Evolutionary conservation across 2,888 invertebrate species (phyloP).

Genomic region (Dynastes grantii): DNA sequence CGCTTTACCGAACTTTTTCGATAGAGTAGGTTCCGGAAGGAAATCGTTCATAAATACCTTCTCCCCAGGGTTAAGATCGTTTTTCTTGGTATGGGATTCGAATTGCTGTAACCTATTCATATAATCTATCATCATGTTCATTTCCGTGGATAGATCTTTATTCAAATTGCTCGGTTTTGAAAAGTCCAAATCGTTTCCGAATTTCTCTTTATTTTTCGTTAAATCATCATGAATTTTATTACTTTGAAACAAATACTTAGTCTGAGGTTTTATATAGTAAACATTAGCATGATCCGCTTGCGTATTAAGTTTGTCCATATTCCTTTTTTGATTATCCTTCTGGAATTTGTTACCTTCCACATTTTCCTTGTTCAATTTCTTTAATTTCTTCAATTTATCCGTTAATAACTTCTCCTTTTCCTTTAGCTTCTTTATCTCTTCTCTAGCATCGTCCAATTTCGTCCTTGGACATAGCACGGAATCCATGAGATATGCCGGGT

Average conservation of each 20-base stretch:
- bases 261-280: conserved; percentile 28
- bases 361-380: not conserved
- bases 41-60: not conserved
- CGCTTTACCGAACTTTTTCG: no score
- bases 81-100: not conserved
- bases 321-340: conserved; percentile 26
- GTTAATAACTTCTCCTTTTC: not conserved
- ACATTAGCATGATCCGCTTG: not conserved
- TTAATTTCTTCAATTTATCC: not conserved
- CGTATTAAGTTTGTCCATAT: not conserved
- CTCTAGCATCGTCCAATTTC: conserved; percentile 25
- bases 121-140: not conserved
- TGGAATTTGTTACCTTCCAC: not conserved
- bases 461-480: conserved; percentile 55
- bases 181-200: not conserved
- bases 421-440: not conserved
- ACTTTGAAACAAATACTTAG: not conserved
- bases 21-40: no score
- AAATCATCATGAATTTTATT: not conserved
- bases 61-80: not conserved
- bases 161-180: not conserved
- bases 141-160: not conserved
- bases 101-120: not conserved
- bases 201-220: not conserved
- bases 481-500: conserved; percentile 59